phyloP scores from a whole-genome alignment of 1,140 invertebrate genomes.

The Oscheius sp. region DNA sequence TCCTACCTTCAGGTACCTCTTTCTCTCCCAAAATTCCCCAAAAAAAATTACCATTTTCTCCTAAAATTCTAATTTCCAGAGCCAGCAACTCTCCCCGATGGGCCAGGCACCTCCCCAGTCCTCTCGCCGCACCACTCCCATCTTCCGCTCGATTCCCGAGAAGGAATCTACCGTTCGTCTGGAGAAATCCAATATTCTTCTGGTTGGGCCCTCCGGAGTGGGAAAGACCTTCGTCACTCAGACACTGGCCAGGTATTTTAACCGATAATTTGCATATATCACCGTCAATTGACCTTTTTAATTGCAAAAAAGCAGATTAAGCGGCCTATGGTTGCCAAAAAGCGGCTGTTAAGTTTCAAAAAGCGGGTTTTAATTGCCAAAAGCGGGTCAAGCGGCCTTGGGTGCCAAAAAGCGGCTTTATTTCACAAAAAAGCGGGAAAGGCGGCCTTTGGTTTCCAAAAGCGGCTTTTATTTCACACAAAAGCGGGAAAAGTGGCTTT shows the following conservation, averaged over 20 bases:
- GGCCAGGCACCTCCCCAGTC: neutral
- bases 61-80: constrained; percentile 19
- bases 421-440: too few relatives aligned
- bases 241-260: constrained; percentile 75
- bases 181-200: constrained; percentile 95
- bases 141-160: constrained; percentile 42
- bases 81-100: neutral
- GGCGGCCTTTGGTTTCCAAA: too few relatives aligned
- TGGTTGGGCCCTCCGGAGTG: constrained; percentile 93
- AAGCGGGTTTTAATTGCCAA: too few relatives aligned
- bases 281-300: too few relatives aligned
- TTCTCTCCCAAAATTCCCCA: neutral
- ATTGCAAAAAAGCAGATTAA: too few relatives aligned
- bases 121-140: constrained; percentile 10
- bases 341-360: too few relatives aligned
- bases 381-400: too few relatives aligned
- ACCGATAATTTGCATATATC: too few relatives aligned
- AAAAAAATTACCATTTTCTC: neutral
- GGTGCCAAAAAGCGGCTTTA: too few relatives aligned
- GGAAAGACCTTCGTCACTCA: constrained; percentile 94
- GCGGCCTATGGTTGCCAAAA: too few relatives aligned
- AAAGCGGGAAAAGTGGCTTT: too few relatives aligned
- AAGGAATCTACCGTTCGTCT: constrained; percentile 77
- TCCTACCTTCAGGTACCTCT: neutral
- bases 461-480: too few relatives aligned